Conservation (phyloP, 2,113 vertebrate species). For the Neolamprologus cancellatus region DNA sequence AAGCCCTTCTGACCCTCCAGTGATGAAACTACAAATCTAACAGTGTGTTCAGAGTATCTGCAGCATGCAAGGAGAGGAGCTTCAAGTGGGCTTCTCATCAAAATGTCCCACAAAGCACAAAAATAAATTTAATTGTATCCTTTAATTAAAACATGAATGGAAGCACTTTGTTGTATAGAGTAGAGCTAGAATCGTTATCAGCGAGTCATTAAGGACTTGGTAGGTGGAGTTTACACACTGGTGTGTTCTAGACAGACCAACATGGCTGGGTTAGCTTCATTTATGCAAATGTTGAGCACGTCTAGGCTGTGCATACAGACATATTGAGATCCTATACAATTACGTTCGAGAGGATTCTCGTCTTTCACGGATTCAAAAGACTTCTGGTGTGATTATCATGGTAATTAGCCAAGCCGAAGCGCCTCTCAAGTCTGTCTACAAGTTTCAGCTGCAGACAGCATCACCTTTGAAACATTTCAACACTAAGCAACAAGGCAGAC, state of each 20-base stretch:
- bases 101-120: not conserved
- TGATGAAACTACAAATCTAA: not conserved
- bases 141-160: not conserved
- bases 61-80: not conserved
- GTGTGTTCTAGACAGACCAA: slow-evolving; percentile 19
- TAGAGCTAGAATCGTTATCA: not conserved
- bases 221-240: not conserved
- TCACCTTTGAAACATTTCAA: not conserved
- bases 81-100: not conserved
- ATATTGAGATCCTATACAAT: slow-evolving; percentile 26
- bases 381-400: slow-evolving; percentile 62
- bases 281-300: slow-evolving; percentile 40
- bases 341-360: slow-evolving; percentile 26
- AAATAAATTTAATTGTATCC: not conserved
- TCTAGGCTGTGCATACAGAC: slow-evolving; percentile 2
- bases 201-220: not conserved
- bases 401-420: slow-evolving; percentile 37
- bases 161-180: not conserved
- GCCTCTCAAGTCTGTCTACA: slow-evolving; percentile 16
- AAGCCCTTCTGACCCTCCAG: not conserved
- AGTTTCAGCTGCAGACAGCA: slow-evolving; percentile 18
- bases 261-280: slow-evolving; percentile 24
- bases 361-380: slow-evolving; percentile 45
- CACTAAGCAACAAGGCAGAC: not conserved
- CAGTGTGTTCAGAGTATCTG: not conserved